These are phyloP conservation scores for Rutpela maculata DNA, from an alignment of 2,888 invertebrate species.

Conservation along the genomic window DNA sequence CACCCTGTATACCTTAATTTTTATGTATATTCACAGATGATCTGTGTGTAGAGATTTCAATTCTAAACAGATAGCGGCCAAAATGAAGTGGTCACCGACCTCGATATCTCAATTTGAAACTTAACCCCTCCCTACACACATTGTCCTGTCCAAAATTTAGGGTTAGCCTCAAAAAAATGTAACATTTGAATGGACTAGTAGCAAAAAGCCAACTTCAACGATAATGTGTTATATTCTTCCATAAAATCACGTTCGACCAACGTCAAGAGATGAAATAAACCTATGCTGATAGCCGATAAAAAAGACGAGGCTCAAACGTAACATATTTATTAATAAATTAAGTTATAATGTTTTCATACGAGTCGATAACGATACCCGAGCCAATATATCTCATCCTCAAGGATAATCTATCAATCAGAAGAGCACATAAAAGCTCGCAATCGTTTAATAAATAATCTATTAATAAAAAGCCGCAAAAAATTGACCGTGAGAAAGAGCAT, in stretches of 20 bases:
- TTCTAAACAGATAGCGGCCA: too few species aligned
- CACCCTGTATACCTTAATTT: too few species aligned
- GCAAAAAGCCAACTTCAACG: background rate
- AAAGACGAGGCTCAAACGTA: background rate
- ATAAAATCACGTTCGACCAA: background rate
- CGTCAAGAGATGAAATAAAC: background rate
- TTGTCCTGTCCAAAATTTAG: too few species aligned
- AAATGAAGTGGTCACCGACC: too few species aligned
- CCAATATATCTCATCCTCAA: conserved; percentile 31
- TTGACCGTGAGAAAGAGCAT: conserved; percentile 41
- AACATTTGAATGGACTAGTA: too few species aligned
- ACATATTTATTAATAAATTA: conserved; percentile 46
- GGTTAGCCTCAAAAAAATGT: too few species aligned
- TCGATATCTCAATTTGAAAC: too few species aligned
- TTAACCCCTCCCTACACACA: too few species aligned
- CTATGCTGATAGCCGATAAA: background rate
- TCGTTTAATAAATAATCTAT: conserved; percentile 50
- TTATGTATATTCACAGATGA: too few species aligned
- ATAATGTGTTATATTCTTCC: background rate
- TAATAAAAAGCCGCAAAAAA: conserved; percentile 45
- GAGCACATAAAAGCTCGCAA: conserved; percentile 43
- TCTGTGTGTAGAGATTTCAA: too few species aligned
- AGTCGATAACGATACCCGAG: conserved; percentile 38
- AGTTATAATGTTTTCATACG: conserved; percentile 41
- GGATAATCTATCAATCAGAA: conserved; percentile 49